A percentile compares a stretch with the other conserved stretches of the same genome.
Evolutionary conservation across 2,113 vertebrate genomes (phyloP).

Genomic region (Rutilus rutilus): DNA sequence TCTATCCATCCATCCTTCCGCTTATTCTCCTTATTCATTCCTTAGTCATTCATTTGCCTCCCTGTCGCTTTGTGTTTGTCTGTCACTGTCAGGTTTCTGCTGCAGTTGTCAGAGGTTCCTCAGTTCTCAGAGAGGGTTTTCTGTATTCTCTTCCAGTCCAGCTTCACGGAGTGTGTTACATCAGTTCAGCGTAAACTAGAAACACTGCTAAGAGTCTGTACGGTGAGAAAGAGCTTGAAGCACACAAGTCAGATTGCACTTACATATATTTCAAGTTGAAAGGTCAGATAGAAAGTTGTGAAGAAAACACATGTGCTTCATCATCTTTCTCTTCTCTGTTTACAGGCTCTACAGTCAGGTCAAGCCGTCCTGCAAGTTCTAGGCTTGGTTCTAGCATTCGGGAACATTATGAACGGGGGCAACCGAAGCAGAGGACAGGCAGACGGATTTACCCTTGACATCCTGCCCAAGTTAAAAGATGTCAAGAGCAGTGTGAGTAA

Average conservation of each 20-base stretch:
- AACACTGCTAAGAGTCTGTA: slow-evolving; percentile 88
- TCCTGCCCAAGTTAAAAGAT: slow-evolving; percentile 95
- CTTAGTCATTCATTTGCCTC: neutral
- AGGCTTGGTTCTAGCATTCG: slow-evolving; percentile 91
- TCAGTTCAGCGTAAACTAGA: slow-evolving; percentile 89
- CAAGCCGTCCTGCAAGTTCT: slow-evolving; percentile 85
- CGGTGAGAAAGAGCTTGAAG: slow-evolving; percentile 73
- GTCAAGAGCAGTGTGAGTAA: slow-evolving; percentile 96
- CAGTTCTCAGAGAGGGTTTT: slow-evolving; percentile 95
- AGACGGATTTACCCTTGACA: slow-evolving; percentile 92
- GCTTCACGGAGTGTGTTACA: slow-evolving; percentile 89
- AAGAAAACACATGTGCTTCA: slow-evolving; percentile 2
- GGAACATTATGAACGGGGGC: slow-evolving; percentile 97
- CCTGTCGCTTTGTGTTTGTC: neutral
- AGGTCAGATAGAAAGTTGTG: neutral
- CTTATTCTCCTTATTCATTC: neutral
- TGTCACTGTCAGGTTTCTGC: slow-evolving; percentile 84
- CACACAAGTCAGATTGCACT: neutral
- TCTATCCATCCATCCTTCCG: neutral
- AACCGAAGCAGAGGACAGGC: slow-evolving; percentile 94
- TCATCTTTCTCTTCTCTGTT: slow-evolving; percentile 52
- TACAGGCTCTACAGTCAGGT: slow-evolving; percentile 82
- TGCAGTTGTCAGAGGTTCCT: slow-evolving; percentile 90
- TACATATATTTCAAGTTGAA: slow-evolving; percentile 4
- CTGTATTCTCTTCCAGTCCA: slow-evolving; percentile 95